phyloP scores from a whole-genome alignment of 2,888 invertebrate species.

The Aphidius colemani region DNA sequence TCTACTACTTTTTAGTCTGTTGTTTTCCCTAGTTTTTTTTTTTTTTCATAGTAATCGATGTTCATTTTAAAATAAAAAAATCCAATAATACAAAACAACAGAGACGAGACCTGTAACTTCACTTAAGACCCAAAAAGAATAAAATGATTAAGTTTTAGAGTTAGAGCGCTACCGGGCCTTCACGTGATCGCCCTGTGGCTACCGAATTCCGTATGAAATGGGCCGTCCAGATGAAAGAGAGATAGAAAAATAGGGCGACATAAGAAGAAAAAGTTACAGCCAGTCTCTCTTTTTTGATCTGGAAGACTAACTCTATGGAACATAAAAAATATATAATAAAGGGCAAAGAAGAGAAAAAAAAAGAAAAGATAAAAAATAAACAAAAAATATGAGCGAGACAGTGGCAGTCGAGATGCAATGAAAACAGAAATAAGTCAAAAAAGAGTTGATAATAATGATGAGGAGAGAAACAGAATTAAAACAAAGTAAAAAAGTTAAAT shows the following conservation, averaged over 20 bases:
- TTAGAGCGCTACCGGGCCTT: conserved; percentile 47
- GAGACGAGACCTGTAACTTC: conserved; percentile 31
- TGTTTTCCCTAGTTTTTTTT: conserved; percentile 8
- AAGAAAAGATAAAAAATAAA: conserved; percentile 12
- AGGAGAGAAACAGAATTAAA: conserved; percentile 13
- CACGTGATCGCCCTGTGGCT: conserved; percentile 54
- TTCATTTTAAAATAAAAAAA: conserved; percentile 26
- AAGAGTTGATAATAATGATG: conserved; percentile 18
- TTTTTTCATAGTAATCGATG: conserved; percentile 20
- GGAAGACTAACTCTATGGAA: conserved; percentile 57
- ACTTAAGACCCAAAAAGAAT: conserved; percentile 38
- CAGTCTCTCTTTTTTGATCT: conserved; percentile 63
- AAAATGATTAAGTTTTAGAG: conserved; percentile 52
- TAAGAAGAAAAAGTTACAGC: conserved; percentile 28
- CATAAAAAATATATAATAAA: conserved; percentile 56
- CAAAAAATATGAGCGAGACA: conserved; percentile 13
- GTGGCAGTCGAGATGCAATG: conserved; percentile 16
- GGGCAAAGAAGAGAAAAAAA: conserved; percentile 36
- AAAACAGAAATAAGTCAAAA: conserved; percentile 26
- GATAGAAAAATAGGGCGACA: conserved; percentile 58
- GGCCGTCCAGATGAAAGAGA: conserved; percentile 58
- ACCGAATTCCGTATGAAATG: conserved; percentile 63
- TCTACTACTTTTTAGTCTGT: conserved; percentile 22
- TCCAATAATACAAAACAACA: conserved; percentile 30
- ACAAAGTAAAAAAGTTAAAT: conserved; percentile 9